phyloP scores from a whole-genome alignment of 2,797 vertebrate species.

The Choloepus didactylus region DNA sequence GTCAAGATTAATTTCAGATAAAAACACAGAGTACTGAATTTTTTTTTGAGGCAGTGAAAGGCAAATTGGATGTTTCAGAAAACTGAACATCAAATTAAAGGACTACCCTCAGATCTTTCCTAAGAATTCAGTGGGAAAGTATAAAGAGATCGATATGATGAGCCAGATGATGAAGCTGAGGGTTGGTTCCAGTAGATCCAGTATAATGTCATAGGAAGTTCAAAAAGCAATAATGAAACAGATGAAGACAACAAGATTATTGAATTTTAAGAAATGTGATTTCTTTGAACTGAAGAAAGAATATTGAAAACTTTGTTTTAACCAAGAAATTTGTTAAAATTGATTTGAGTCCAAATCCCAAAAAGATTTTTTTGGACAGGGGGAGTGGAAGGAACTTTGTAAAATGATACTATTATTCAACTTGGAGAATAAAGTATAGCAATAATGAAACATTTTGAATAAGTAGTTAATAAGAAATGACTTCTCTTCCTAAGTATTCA shows the following conservation, averaged over 20 bases:
- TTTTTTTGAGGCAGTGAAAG: not conserved
- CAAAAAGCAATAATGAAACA: not conserved
- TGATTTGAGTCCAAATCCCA: not conserved
- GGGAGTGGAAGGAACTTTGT: not conserved
- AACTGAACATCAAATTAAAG: not conserved
- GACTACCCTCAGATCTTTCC: not conserved
- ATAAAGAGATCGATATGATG: not conserved
- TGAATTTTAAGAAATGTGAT: conserved; percentile 19
- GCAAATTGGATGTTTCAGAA: not conserved
- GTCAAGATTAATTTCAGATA: no score
- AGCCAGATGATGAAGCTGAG: not conserved
- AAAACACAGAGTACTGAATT: no score
- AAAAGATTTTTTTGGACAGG: not conserved
- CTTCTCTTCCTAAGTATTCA: not conserved
- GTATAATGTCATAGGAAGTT: not conserved
- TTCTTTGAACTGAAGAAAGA: not conserved
- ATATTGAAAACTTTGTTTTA: not conserved
- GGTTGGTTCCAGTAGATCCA: not conserved
- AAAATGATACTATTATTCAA: not conserved
- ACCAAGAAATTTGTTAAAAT: not conserved
- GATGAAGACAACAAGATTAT: not conserved
- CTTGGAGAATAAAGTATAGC: not conserved
- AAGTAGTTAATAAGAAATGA: not conserved
- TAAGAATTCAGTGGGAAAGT: not conserved
- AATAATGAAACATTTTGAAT: conserved; percentile 2